phyloP scores from a whole-genome alignment of 2,797 vertebrate genomes.

The Acipenser ruthenus region DNA sequence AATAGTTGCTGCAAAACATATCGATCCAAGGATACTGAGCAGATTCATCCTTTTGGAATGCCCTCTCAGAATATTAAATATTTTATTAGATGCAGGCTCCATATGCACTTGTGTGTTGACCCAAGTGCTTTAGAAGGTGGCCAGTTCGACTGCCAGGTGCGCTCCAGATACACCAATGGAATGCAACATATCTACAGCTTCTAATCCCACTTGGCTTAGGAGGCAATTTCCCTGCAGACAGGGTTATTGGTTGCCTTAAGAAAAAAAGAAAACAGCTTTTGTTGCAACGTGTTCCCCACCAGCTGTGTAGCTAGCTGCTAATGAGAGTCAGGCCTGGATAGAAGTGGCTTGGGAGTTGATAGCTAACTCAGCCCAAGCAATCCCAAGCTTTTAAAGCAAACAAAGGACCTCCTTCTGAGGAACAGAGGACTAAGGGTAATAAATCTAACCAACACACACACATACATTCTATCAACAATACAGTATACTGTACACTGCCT shows the following conservation, averaged over 20 bases:
- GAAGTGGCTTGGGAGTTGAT: not conserved
- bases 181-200: slow-evolving; percentile 1
- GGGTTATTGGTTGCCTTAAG: not conserved
- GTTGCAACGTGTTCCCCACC: not conserved
- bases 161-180: not conserved
- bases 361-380: not conserved
- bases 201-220: not conserved
- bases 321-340: not conserved
- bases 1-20: too few species aligned
- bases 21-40: too few species aligned
- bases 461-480: too few species aligned
- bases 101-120: not conserved
- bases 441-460: too few species aligned
- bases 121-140: not conserved
- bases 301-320: slow-evolving; percentile 4
- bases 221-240: not conserved
- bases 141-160: not conserved
- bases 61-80: not conserved
- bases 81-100: not conserved
- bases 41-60: not conserved
- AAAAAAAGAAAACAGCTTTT: not conserved
- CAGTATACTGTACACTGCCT: too few species aligned
- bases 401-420: too few species aligned
- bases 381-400: too few species aligned
- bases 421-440: too few species aligned